phyloP scores from a whole-genome alignment of 2,797 vertebrate species.

The Pangasius sanitwongsei region DNA sequence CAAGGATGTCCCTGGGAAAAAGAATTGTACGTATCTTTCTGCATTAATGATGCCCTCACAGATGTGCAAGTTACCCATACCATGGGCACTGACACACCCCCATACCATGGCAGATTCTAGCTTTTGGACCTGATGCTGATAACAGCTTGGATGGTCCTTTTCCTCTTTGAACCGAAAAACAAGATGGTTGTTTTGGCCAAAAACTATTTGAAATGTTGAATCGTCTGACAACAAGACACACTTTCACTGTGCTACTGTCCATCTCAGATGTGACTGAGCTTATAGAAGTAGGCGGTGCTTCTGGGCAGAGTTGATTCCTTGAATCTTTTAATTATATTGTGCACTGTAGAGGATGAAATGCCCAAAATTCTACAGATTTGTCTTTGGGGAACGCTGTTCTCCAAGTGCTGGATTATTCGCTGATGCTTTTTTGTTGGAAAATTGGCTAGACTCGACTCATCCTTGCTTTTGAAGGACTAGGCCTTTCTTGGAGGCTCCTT shows the following conservation, averaged over 20 bases:
- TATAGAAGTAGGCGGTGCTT: neutral
- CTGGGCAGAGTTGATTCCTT: neutral
- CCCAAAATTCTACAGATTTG: neutral
- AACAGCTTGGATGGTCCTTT: neutral
- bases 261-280: neutral
- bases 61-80: neutral
- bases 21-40: neutral
- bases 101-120: neutral
- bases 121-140: neutral
- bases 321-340: neutral
- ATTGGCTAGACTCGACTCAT: neutral
- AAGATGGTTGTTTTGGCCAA: neutral
- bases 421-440: neutral
- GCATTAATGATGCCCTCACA: neutral
- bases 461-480: neutral
- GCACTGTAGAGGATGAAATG: neutral
- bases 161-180: neutral
- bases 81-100: neutral
- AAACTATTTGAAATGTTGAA: neutral
- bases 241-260: neutral
- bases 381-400: neutral
- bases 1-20: neutral
- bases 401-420: neutral
- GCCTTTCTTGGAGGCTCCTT: neutral
- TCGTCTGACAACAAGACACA: neutral